Base-by-base conservation (phyloP, 2,113 vertebrate species). In the Anolis carolinensis region DNA sequence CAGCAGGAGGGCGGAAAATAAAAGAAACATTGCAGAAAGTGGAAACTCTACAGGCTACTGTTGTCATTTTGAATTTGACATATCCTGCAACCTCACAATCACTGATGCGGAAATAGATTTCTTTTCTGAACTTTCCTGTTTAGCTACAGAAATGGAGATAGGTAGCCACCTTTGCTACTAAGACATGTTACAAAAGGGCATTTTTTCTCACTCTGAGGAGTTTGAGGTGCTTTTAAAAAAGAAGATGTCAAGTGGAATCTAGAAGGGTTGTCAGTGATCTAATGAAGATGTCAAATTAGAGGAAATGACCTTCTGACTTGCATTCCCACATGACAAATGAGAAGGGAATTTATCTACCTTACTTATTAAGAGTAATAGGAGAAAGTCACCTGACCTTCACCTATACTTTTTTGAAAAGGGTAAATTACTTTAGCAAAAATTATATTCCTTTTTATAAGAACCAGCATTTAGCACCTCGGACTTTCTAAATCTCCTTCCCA, bases 21-120 rank as follows among this genome's bases (percentile, higher is more conserved):
- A 94, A 96, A 36, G 92, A 91, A 94, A 83, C 91, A 92, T 92
- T 92, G 94, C 92, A 93, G 89, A 91, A 92, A 90, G 94, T 93
- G 94, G 89, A 92, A 93, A 89, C 0, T 0, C 25, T 78, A 48
- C 30, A 73, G 65, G 52, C 84, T 80, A 50, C 84, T 80, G 68
- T 73, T 86, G 84, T 86, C 68, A 73, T 72, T 73, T 73, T 86
- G 36, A 63, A 78, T 78, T 55, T 68, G 63, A 85, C 83, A 78
- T 70, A 48, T 86, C 63, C 67, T 44, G 77, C 36, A 86, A 79
- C 63, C 76, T 72, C 68, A 79, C 21, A 72, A 52, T 59, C 25
- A 25, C 76, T 48, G 50, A 79, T 11, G 67, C 52, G 34, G 14
- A 70, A 65, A 84, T n/a, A 36, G 76, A 59, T 59, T 62, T 71